Base-by-base conservation (phyloP, 1,140 invertebrate genomes). In the Globodera ellingtonae region DNA sequence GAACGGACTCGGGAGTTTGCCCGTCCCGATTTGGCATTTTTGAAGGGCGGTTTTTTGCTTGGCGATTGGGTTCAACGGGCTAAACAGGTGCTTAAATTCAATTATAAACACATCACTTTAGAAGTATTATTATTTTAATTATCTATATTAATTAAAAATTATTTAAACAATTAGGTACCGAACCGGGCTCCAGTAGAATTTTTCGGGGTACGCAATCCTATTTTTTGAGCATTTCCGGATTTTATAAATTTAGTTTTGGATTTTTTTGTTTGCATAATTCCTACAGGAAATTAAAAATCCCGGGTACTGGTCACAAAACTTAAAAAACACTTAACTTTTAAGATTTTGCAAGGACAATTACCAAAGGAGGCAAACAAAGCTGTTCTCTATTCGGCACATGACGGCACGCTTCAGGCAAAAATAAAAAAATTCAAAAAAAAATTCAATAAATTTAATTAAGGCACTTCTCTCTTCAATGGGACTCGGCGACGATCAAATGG, bases 41-140 rank as follows among this genome's bases (percentile, higher is more conserved):
- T 84, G 56, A 78, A 66, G 35, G 84, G 84, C 52, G 83, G 83
- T 6, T 83, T 69, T 72, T 74, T 84, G n/a, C 81, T 84, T 6
- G 83, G 80, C 0, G 83, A 84, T 71, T 84, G 83, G 83, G 24
- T 84, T 46, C 56, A 72, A 8, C 74, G 84, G 69, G 70, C 70
- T 8, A 35, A 85, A 50, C 50, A 56, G n/a, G 80, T 84, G 9
- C 24, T 48, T 10, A 69, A 24, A 24, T 24, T 24, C 24, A 24
- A 24, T 24, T 24, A 1, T 24, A 24, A 24, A 24, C 24, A 24
- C 24, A 24, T 24, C 24, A 24, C 24, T 24, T 24, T 24, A 24
- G 24, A 24, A 24, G 24, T 24, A 24, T 24, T 24, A 24, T 24
- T 24, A 24, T 24, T 24, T 24, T 24, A 24, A 24, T 24, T 24